Evolutionary conservation across 37 sponge, comb jelly and placozoan genomes (phyloP), one percentile per base, ranked within the genome.

Genomic region (Petrosia ficiformis): DNA sequence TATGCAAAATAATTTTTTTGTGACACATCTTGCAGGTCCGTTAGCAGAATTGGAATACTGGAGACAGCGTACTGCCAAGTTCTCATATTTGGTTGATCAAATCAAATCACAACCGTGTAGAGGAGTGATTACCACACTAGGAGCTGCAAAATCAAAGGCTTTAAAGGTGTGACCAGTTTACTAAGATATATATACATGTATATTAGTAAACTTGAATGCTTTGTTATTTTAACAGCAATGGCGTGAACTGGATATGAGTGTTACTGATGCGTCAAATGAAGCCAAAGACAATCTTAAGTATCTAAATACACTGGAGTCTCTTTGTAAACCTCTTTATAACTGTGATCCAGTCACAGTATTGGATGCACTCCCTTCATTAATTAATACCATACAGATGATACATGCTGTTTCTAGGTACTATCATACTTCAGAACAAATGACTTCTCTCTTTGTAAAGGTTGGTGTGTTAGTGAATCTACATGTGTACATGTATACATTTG

Each of bases 391-490:
- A 56, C 90, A 74, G 4, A 94, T 97, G 95, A 82, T 97, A 42
- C 83, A 97, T 72, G 77, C 85, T 21, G 85, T 89, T 16, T 94
- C 98, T 29, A 68, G 92, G 8, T 87, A 83, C 71, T 97, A 94
- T 89, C 89, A 97, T 74, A 97, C 98, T 28, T 85, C 98, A 10
- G 95, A 94, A 67, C 72, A 90, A 70, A 97, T 97, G 93, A 97
- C 98, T 2, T 91, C 95, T 35, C 85, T 97, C 52, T 97, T 97
- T 87, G 95, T 97, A 32, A 94, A 97, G 88, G 89, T 92, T 30
- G 26, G 36, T 5, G 16, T 73, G 4, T 4, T 44, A 8, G 6
- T 14, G 14, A 24, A 24, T 16, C 10, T 19, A 48, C 10, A 19
- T 48, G 10, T 16, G 54, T 48, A 10, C 54, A 48, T 48, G n/a